phyloP scores from a whole-genome alignment of 1,140 invertebrate species.

The Camponotus pennsylvanicus region DNA sequence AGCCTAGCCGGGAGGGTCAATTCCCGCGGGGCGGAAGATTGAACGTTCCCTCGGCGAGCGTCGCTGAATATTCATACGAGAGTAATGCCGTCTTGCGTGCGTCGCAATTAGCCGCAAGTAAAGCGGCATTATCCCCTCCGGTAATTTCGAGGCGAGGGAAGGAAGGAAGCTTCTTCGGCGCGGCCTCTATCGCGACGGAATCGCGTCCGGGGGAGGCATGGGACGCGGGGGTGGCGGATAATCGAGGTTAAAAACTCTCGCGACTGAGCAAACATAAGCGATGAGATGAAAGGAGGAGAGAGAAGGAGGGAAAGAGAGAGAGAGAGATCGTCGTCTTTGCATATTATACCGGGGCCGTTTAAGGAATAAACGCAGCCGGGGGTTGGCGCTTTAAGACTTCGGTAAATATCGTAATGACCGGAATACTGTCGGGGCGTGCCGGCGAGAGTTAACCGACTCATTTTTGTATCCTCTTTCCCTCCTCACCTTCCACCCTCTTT shows the following conservation, averaged over 20 bases:
- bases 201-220: slow-evolving; percentile 22
- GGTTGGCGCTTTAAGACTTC: slow-evolving; percentile 71
- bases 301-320: not conserved
- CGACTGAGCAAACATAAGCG: slow-evolving; percentile 68
- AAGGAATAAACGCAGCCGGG: slow-evolving; percentile 26
- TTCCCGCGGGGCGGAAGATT: slow-evolving; percentile 37
- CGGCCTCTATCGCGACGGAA: slow-evolving; percentile 33
- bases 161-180: not conserved
- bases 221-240: slow-evolving; percentile 38
- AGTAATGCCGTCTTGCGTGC: slow-evolving; percentile 53
- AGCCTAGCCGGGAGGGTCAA: not conserved
- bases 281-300: slow-evolving; percentile 21
- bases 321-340: slow-evolving; percentile 21
- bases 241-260: slow-evolving; percentile 65
- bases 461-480: slow-evolving; percentile 75
- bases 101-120: slow-evolving; percentile 58
- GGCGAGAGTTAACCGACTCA: slow-evolving; percentile 84
- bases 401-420: slow-evolving; percentile 83
- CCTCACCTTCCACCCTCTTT: slow-evolving; percentile 62
- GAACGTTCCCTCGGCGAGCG: slow-evolving; percentile 24
- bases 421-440: slow-evolving; percentile 78
- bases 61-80: slow-evolving; percentile 58
- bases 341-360: slow-evolving; percentile 59
- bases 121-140: slow-evolving; percentile 48
- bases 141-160: slow-evolving; percentile 42